Conservation (phyloP, 53 echinoderm and acorn worm species). For the Echinometra lucunter region DNA sequence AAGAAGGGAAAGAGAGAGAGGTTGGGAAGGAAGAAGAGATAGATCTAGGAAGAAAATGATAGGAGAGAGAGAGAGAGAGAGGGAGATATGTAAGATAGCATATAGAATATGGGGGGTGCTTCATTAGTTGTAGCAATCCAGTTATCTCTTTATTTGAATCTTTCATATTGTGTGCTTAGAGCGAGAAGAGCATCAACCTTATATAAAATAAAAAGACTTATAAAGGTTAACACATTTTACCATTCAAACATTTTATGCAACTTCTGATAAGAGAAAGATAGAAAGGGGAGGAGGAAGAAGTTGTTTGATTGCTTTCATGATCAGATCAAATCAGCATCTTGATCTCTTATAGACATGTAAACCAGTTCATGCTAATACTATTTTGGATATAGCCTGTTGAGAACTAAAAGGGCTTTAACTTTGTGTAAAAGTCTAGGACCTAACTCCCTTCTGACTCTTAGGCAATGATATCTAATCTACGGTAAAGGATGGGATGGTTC, state of each 20-base stretch:
- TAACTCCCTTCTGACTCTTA: too few relatives aligned
- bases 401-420: too few relatives aligned
- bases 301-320: neutral
- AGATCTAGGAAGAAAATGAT: neutral
- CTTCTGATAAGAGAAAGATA: neutral
- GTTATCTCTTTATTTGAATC: too few relatives aligned
- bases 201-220: too few relatives aligned
- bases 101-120: too few relatives aligned
- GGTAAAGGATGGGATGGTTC: constrained; percentile 13
- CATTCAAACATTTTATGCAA: too few relatives aligned
- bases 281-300: neutral
- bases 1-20: neutral
- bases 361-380: neutral
- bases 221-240: neutral
- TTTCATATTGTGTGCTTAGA: too few relatives aligned
- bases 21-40: neutral
- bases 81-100: neutral
- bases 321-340: neutral
- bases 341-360: neutral
- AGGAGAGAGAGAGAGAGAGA: neutral
- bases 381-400: neutral
- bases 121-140: too few relatives aligned
- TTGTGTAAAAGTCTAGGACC: too few relatives aligned
- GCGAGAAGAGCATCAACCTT: too few relatives aligned
- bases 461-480: neutral